These are phyloP conservation scores for Brevimyrus niger DNA, from an alignment of 2,113 vertebrate species.

Conservation along the genomic window DNA sequence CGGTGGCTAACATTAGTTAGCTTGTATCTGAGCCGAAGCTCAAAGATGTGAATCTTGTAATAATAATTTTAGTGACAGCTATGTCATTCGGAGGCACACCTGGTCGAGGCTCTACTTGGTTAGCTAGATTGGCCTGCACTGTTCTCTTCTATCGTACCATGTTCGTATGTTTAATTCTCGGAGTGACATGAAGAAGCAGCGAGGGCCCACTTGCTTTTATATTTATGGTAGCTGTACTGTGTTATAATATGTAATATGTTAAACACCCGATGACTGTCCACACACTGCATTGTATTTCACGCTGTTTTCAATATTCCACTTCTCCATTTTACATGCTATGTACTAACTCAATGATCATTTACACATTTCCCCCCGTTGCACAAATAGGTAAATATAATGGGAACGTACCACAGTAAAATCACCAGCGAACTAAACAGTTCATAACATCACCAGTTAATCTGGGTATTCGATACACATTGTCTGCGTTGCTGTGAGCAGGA, in stretches of 20 bases:
- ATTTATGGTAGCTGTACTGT: neutral
- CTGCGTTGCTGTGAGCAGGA: neutral
- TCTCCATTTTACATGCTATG: neutral
- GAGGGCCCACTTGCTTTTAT: neutral
- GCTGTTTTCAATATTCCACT: neutral
- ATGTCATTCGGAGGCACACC: neutral
- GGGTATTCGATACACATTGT: neutral
- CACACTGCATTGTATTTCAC: neutral
- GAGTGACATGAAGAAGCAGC: neutral
- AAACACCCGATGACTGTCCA: neutral
- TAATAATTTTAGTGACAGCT: neutral
- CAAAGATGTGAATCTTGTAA: neutral
- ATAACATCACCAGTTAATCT: neutral
- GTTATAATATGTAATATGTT: neutral
- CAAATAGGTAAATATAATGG: neutral
- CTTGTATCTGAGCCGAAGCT: neutral
- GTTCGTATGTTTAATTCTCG: neutral
- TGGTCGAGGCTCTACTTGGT: neutral
- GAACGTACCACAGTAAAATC: neutral
- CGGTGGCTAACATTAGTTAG: neutral
- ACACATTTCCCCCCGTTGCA: neutral
- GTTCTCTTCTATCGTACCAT: neutral
- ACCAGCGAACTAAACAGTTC: neutral
- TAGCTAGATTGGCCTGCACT: neutral
- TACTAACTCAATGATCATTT: neutral